These are phyloP conservation scores for Sebastes paucispinis DNA, from an alignment of 2,797 vertebrate genomes.

Conservation along the genomic window DNA sequence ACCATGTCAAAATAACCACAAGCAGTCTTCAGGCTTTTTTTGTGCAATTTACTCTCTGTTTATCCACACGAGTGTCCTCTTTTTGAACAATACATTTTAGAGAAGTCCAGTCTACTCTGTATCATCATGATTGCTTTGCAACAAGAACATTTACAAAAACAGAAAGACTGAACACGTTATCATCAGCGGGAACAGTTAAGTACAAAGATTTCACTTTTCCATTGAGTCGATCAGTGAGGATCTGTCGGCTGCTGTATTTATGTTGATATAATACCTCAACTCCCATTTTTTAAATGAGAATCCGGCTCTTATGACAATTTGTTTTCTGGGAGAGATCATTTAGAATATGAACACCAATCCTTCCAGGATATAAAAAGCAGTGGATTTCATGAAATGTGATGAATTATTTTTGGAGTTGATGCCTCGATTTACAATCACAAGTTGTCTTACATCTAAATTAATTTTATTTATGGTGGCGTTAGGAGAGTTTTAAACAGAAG, in stretches of 20 bases:
- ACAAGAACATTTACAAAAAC: constrained; percentile 35
- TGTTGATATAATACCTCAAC: background rate
- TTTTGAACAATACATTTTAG: constrained; percentile 13
- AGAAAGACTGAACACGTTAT: constrained; percentile 13
- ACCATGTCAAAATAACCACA: constrained; percentile 7
- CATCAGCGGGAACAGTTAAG: background rate
- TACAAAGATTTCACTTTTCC: constrained; percentile 14
- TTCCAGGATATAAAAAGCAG: background rate
- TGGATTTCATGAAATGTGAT: background rate
- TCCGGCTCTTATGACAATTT: background rate
- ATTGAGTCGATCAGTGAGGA: background rate
- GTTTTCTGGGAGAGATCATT: background rate
- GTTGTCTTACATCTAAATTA: background rate
- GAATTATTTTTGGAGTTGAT: background rate
- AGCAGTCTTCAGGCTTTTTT: constrained; percentile 5
- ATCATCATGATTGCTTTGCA: constrained; percentile 43
- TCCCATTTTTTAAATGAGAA: background rate
- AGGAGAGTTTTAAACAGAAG: background rate
- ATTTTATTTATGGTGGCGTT: background rate
- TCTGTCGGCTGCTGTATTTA: background rate
- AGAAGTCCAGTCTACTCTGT: constrained; percentile 16
- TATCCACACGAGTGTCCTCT: constrained; percentile 28
- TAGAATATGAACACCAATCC: background rate
- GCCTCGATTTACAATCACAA: background rate
- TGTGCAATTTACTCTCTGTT: constrained; percentile 37